Percentiles rank a stretch among this genome's conserved stretches.
phyloP scores from a whole-genome alignment of 2,113 vertebrate genomes.

The Pygoscelis antarcticus region DNA sequence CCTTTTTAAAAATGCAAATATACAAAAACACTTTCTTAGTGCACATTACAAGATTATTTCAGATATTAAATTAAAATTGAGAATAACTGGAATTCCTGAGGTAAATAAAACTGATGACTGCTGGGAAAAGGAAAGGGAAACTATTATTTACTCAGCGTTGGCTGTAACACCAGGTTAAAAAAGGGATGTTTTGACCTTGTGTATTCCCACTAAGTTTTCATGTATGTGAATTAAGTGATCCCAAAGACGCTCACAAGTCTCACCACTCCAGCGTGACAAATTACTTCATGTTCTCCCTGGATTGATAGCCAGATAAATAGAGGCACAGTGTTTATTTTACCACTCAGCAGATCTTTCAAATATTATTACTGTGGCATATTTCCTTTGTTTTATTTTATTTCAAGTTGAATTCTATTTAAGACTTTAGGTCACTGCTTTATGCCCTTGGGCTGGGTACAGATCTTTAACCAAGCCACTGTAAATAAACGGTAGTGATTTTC shows the following conservation, averaged over 20 bases:
- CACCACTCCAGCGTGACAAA: neutral
- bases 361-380: slow-evolving; percentile 47
- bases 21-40: neutral
- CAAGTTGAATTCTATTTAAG: slow-evolving; percentile 27
- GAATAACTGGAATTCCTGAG: slow-evolving; percentile 3
- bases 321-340: slow-evolving; percentile 35
- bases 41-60: neutral
- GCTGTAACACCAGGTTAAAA: neutral
- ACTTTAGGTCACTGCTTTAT: slow-evolving; percentile 17
- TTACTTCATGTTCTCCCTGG: neutral
- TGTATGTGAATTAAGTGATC: neutral
- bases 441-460: neutral
- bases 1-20: neutral
- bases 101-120: neutral
- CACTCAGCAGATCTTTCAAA: slow-evolving; percentile 44
- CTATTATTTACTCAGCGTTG: neutral
- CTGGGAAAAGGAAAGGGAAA: neutral
- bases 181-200: neutral
- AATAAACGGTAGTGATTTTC: slow-evolving; percentile 15
- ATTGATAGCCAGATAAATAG: slow-evolving; percentile 27
- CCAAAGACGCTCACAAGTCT: neutral
- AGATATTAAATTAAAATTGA: neutral
- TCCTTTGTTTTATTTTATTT: slow-evolving; percentile 44
- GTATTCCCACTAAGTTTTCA: neutral
- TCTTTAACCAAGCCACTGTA: slow-evolving; percentile 44